Evolutionary conservation across 1,140 invertebrate genomes (phyloP).

Genomic region (Atta texana): DNA sequence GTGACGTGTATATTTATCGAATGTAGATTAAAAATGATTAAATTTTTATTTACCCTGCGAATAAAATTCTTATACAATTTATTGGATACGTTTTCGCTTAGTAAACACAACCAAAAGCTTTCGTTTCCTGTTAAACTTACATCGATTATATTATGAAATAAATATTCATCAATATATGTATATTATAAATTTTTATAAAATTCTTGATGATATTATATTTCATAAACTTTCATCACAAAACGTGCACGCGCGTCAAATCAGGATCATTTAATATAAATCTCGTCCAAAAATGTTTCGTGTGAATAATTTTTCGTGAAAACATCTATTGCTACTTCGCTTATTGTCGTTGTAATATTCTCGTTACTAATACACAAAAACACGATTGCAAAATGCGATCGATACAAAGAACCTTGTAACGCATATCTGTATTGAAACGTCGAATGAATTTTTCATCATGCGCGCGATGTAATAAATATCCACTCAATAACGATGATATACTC

Average conservation of each 20-base stretch:
- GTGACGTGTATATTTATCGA: too few relatives aligned
- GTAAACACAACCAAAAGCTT: not conserved
- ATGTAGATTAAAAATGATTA: slow-evolving; percentile 12
- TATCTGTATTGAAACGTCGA: slow-evolving; percentile 35
- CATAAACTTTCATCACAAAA: not conserved
- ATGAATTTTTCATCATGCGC: slow-evolving; percentile 56
- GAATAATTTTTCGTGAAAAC: slow-evolving; percentile 16
- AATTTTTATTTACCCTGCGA: not conserved
- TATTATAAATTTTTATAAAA: slow-evolving; percentile 8
- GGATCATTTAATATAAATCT: slow-evolving; percentile 9
- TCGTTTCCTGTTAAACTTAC: not conserved
- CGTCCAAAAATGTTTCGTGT: not conserved
- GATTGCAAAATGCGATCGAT: slow-evolving; percentile 34
- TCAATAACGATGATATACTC: slow-evolving; percentile 54
- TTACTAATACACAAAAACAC: not conserved
- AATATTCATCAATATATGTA: not conserved
- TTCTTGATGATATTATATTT: not conserved
- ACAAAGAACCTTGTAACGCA: slow-evolving; percentile 3
- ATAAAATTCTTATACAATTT: slow-evolving; percentile 15
- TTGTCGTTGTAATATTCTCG: slow-evolving; percentile 27
- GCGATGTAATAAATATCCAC: slow-evolving; percentile 52
- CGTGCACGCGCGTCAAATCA: not conserved
- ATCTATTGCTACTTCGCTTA: slow-evolving; percentile 9
- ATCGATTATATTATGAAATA: slow-evolving; percentile 9
- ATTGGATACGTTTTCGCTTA: not conserved